Base-by-base conservation (phyloP, 2,888 invertebrate genomes). In the Geotrupes spiniger region DNA sequence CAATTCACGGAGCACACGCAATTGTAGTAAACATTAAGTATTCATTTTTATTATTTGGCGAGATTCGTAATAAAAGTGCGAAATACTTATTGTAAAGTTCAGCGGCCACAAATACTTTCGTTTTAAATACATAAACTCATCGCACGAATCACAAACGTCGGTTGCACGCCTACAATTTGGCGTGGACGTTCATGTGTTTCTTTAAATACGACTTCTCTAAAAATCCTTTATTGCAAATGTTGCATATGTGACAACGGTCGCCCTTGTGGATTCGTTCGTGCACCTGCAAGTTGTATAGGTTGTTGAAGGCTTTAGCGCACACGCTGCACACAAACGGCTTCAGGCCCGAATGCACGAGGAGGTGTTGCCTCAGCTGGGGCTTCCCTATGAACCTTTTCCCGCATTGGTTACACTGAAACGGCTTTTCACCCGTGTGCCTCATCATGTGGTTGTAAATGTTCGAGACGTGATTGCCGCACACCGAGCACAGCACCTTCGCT, bases 181-280 rank as follows among this genome's bases (percentile, higher is more conserved):
- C 45, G 36, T 66, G 66, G 17, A 63, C 59, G 45, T 61, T 63
- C 61, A 66, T 60, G 51, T 68, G 68, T 48, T 65, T 66, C 37
- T 62, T 67, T 21, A 68, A 51, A 48, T 68, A 67, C 6, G 65
- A 65, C 44, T 67, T 68, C 44, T 68, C 66, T 31, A 67, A 53
- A 53, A 68, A 68, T 8, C 65, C 64, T 48, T 67, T 67, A 26
- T 51, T 52, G 41, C 68, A 68, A 42, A 65, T 51, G 5, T 44
- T 37, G 53, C 68, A 68, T 42, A 66, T 54, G 38, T 68, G 67
- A 44, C 63, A 60, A 46, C 60, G 58, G 52, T 65, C 57, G 2
- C 66, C 66, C 41, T 58, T 61, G 52, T 67, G 68, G 36, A 66
- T 66, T 39, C 68, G 59, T 50, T 68, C 67, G 33, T 68, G 68